Conservation (phyloP, 2,113 vertebrate genomes). For the Onychostruthus taczanowskii region DNA sequence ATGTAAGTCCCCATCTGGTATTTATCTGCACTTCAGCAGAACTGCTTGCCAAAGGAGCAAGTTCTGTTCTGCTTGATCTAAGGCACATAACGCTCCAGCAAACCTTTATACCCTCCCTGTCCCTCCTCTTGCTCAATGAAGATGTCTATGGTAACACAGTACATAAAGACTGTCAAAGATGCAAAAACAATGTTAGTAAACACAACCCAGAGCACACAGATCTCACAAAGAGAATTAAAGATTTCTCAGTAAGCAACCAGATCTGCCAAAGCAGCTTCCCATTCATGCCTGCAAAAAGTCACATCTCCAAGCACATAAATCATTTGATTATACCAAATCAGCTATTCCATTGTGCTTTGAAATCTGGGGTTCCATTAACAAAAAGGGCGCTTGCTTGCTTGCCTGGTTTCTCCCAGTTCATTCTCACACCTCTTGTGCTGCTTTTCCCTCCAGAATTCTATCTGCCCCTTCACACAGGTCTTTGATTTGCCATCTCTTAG, state of each 20-base stretch:
- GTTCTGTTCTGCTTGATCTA: neutral
- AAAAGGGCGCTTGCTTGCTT: neutral
- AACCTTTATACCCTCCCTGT: neutral
- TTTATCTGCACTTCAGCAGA: slow-evolving; percentile 6
- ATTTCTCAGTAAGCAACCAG: neutral
- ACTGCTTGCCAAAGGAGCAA: neutral
- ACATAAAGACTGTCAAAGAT: neutral
- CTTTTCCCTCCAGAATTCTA: neutral
- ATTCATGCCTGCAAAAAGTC: neutral
- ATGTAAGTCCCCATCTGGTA: neutral
- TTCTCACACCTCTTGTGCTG: neutral
- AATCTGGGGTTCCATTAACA: neutral
- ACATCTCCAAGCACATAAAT: neutral
- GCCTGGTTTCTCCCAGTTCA: neutral
- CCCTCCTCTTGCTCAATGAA: neutral
- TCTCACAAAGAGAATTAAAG: neutral
- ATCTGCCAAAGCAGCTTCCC: neutral
- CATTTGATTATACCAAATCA: neutral
- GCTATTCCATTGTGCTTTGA: neutral
- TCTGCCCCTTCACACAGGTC: neutral
- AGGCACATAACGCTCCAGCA: neutral
- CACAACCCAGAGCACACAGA: neutral
- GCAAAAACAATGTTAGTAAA: neutral
- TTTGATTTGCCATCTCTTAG: neutral
- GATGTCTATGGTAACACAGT: neutral